Conservation (phyloP, 2,888 invertebrate genomes). For the Mantis religiosa region DNA sequence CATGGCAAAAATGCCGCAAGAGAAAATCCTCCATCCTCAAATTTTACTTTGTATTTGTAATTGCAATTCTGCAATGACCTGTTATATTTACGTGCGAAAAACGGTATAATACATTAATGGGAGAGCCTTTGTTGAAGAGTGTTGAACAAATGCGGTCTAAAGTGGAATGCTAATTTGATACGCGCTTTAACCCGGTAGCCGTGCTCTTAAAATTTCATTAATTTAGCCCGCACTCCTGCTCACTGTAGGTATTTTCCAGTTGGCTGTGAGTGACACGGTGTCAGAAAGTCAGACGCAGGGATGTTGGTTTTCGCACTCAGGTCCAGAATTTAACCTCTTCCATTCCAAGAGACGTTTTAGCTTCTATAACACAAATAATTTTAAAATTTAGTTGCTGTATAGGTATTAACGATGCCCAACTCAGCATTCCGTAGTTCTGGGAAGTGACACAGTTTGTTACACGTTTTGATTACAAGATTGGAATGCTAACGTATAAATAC, state of each 20-base stretch:
- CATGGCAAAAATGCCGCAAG: too few species aligned
- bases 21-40: too few species aligned
- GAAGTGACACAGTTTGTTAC: too few species aligned
- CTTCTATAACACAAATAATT: too few species aligned
- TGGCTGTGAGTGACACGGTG: background rate
- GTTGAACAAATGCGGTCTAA: background rate
- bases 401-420: too few species aligned
- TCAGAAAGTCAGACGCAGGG: background rate
- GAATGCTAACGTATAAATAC: too few species aligned
- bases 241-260: background rate
- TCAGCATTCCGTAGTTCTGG: too few species aligned
- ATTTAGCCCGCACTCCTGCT: background rate
- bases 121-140: background rate
- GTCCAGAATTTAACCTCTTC: background rate
- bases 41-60: too few species aligned
- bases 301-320: background rate
- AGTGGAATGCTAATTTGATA: background rate
- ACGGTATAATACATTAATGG: background rate
- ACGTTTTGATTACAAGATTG: too few species aligned
- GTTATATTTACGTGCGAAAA: background rate
- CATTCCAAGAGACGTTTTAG: background rate
- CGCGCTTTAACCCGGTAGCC: background rate
- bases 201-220: background rate
- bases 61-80: background rate
- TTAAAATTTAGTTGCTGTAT: too few species aligned